Evolutionary conservation across 92 coral and sea anemone genomes (phyloP), one percentile per base, ranked within the genome.

Genomic region (Blastomussa wellsi): DNA sequence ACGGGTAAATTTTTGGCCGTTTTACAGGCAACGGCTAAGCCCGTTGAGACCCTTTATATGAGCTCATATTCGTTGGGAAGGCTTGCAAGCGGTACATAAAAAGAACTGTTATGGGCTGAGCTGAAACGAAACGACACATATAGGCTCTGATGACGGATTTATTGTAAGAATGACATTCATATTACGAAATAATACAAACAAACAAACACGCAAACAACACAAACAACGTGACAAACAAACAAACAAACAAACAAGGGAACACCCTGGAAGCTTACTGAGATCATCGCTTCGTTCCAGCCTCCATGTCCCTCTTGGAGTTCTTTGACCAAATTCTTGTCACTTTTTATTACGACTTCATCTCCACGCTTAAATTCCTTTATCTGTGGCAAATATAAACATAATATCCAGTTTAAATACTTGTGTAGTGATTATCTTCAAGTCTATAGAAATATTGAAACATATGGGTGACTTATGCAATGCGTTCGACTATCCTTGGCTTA

Each of bases 251-350:
- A 51, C 57, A 51, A 13, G 4, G 16, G 4, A 14, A 0, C 57
- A 28, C 12, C 16, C 16, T 26, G 32, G 16, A 28, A 29, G 29
- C 79, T 78, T 83, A 92, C 95, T 86, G 89, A 82, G 28, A 83
- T 87, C 93, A 92, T 89, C 11, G 83, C 74, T 10, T 87, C 84
- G 29, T 92, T 92, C 95, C 95, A 92, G 29, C 93, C 93, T 65
- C 95, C 95, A 42, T 92, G 95, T 0, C 89, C 93, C 9, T 83
- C 77, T 60, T 92, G 95, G n/a, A 89, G 83, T 39, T 89, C 84
- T 84, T 77, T 79, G 24, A 92, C 93, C 51, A 87, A 44, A 32
- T 82, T 73, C 74, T 79, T 79, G 72, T 92, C 95, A 68, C 66
- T 72, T 49, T 77, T 83, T 53, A 92, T 85, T 4, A 79, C 9